Conservation (phyloP, 2,888 invertebrate species). For the Leptinotarsa rubiginosa region DNA sequence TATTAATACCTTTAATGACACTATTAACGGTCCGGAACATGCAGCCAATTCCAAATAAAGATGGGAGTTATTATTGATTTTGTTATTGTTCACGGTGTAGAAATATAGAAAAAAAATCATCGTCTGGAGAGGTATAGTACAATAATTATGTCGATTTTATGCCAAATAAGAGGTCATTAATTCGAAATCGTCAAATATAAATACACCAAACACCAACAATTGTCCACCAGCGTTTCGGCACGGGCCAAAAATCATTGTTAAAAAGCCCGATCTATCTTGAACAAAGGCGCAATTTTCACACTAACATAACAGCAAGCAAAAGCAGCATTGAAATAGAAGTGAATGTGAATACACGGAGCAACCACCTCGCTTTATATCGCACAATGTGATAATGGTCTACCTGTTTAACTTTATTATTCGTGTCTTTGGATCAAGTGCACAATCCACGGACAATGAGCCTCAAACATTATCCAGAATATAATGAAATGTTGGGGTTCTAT, state of each 20-base stretch:
- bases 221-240: conserved; percentile 13
- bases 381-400: conserved; percentile 64
- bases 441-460: conserved; percentile 64
- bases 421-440: conserved; percentile 65
- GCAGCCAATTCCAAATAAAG: too few species aligned
- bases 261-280: conserved; percentile 29
- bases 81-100: too few species aligned
- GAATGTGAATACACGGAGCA: conserved; percentile 50
- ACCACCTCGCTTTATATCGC: conserved; percentile 63
- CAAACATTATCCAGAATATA: conserved; percentile 65
- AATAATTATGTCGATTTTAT: too few species aligned
- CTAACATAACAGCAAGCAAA: conserved; percentile 46
- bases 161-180: too few species aligned
- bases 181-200: background rate
- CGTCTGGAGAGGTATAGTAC: too few species aligned
- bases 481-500: conserved; percentile 64
- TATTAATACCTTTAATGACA: too few species aligned
- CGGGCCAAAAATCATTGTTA: conserved; percentile 28
- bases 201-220: conserved; percentile 2
- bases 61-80: too few species aligned
- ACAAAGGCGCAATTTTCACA: conserved; percentile 46
- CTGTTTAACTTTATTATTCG: conserved; percentile 66
- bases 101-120: too few species aligned
- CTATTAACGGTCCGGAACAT: too few species aligned
- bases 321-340: conserved; percentile 51